Conservation (phyloP, 1,140 invertebrate genomes). For the Euwallacea fornicatus region DNA sequence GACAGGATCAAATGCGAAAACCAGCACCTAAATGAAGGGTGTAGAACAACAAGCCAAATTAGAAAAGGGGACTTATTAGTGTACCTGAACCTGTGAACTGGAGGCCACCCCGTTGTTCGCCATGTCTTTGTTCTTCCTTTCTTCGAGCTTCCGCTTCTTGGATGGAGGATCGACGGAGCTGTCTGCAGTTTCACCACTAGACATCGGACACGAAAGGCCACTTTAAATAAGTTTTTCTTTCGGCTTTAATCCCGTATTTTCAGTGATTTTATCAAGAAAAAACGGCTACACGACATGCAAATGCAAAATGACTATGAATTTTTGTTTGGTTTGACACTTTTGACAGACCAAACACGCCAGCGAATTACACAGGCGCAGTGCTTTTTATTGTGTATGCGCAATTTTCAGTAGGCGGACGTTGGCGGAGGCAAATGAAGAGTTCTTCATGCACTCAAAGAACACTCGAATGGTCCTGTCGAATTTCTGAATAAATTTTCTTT, state of each 20-base stretch:
- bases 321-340: neutral
- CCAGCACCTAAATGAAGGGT: no score
- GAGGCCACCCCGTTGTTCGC: constrained; percentile 73
- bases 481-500: no score
- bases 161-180: constrained; percentile 83
- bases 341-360: neutral
- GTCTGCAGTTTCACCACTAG: constrained; percentile 82
- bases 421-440: no score
- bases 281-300: constrained; percentile 13
- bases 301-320: constrained; percentile 20
- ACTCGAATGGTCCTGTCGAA: no score
- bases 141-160: constrained; percentile 79
- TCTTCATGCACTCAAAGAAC: no score
- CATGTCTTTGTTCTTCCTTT: constrained; percentile 65
- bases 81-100: constrained; percentile 49
- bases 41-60: no score
- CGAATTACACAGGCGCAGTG: neutral
- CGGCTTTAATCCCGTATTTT: neutral
- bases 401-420: no score
- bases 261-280: constrained; percentile 10
- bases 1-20: no score
- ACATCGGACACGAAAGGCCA: constrained; percentile 73
- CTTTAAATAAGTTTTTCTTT: constrained; percentile 43
- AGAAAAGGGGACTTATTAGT: neutral
- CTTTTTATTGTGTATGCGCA: no score